Conservation (phyloP, 2,888 invertebrate genomes). For the Cyclophora albipunctata region DNA sequence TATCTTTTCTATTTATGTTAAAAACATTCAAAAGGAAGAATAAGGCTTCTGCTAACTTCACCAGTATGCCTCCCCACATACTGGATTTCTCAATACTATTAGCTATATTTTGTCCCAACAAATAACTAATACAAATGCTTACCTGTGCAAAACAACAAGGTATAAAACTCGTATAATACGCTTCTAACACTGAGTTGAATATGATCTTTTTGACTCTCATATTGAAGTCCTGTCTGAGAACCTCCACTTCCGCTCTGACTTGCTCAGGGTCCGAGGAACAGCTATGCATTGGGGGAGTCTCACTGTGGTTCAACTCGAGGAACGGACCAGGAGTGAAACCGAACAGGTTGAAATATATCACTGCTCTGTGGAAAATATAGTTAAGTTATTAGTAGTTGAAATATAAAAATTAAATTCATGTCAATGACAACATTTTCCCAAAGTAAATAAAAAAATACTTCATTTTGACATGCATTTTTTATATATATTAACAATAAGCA, state of each 20-base stretch:
- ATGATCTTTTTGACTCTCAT: conserved; percentile 91
- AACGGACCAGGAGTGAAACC: conserved; percentile 86
- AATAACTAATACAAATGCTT: conserved; percentile 13
- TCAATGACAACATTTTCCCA: too few species aligned
- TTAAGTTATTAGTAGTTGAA: too few species aligned
- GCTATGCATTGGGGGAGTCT: conserved; percentile 82
- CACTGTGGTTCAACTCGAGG: conserved; percentile 75
- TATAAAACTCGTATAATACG: conserved; percentile 91
- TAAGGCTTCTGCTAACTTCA: too few species aligned
- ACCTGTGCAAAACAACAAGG: conserved; percentile 94
- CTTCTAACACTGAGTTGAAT: conserved; percentile 87
- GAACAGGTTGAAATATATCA: conserved; percentile 87
- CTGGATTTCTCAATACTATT: too few species aligned
- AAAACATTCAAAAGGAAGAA: too few species aligned
- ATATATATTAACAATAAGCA: too few species aligned
- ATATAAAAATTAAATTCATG: too few species aligned
- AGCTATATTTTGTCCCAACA: too few species aligned
- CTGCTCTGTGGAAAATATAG: conserved; percentile 66
- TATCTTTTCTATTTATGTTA: too few species aligned
- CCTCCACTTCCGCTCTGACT: conserved; percentile 89
- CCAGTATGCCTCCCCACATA: too few species aligned
- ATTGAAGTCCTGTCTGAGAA: conserved; percentile 90
- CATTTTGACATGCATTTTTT: too few species aligned
- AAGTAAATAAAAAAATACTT: too few species aligned
- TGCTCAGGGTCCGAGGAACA: conserved; percentile 83